Evolutionary conservation across 2,888 invertebrate genomes (phyloP), one percentile per base, ranked within the genome.

Genomic region (Watsonalla cultraria): DNA sequence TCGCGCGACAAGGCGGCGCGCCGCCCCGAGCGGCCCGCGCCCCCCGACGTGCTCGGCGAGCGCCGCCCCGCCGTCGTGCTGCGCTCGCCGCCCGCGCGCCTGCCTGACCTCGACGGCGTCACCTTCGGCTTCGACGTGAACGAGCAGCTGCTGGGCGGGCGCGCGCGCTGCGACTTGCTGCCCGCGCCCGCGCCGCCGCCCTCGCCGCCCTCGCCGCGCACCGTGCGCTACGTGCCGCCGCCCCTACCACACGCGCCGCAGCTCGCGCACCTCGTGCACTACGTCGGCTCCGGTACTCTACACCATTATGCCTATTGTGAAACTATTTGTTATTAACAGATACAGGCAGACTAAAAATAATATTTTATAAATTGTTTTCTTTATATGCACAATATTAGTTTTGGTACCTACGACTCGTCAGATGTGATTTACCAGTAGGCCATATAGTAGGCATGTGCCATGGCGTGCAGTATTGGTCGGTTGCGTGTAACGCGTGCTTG

Each of bases 41-140:
- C 60, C 58, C 51, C 90, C 24, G 90, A 87, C 76, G 88, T 89
- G 65, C 82, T 87, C 58, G 74, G 82, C 45, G 86, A 82, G 70
- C 82, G 86, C 15, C 92, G 94, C 57, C 95, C 96, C 54, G 93
- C 96, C 52, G 96, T 96, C 59, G 93, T 95, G 58, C 94, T 96
- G 74, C 86, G 95, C 62, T 93, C 94, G 78, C 93, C 94, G 72
- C 89, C 91, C 59, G 80, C 80, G 60, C 74, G 80, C 52, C 78
- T 86, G 65, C 91, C 72, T 62, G 87, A 88, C 66, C 92, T 94
- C 82, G 92, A 92, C 73, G 94, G 94, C 70, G 92, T 96, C 55
- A 96, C 95, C 45, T 97, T 97, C 82, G 96, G 96, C 11, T 95
- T 95, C 83, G 95, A 95, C 75, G 89, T 95, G 57, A 95, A 95